Percentiles rank a stretch among this genome's conserved stretches.
Evolutionary conservation across 2,113 vertebrate species (phyloP).

Genomic region (Xyrauchen texanus): DNA sequence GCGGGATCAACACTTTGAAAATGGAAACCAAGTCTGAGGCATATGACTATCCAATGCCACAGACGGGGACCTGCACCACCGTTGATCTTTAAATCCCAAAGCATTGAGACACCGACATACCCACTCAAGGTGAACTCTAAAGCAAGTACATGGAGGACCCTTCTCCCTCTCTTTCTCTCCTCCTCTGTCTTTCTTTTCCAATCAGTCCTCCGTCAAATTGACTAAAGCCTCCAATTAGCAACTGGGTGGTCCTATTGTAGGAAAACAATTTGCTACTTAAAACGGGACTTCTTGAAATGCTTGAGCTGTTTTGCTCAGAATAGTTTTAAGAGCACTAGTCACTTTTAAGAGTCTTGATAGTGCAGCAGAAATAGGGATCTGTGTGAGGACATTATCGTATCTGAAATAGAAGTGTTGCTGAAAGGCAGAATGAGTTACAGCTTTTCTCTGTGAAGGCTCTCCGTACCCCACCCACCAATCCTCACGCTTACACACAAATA

Average conservation of each 20-base stretch:
- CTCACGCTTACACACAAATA: neutral
- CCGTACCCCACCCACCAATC: slow-evolving; percentile 21
- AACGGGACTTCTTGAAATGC: slow-evolving; percentile 47
- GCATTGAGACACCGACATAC: slow-evolving; percentile 29
- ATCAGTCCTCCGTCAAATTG: slow-evolving; percentile 49
- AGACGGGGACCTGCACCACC: slow-evolving; percentile 36
- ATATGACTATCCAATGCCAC: slow-evolving; percentile 17
- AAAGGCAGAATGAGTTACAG: slow-evolving; percentile 39
- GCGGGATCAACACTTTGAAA: slow-evolving; percentile 54
- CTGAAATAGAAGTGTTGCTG: slow-evolving; percentile 41
- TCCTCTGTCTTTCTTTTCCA: slow-evolving; percentile 42
- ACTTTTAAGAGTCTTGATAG: slow-evolving; percentile 47
- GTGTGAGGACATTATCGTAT: slow-evolving; percentile 38
- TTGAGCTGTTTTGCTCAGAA: slow-evolving; percentile 42
- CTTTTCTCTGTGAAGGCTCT: slow-evolving; percentile 33
- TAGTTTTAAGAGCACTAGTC: slow-evolving; percentile 46
- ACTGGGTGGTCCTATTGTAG: slow-evolving; percentile 55
- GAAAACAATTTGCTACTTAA: slow-evolving; percentile 56
- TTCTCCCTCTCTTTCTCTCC: slow-evolving; percentile 41
- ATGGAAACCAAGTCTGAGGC: slow-evolving; percentile 40
- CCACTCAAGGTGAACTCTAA: slow-evolving; percentile 59
- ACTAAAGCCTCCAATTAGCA: slow-evolving; percentile 62
- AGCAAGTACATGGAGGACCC: slow-evolving; percentile 52
- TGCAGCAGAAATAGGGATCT: slow-evolving; percentile 40
- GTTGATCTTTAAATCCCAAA: slow-evolving; percentile 53